These are phyloP conservation scores for Atethmia centrago DNA, from an alignment of 2,888 invertebrate species.

Conservation along the genomic window DNA sequence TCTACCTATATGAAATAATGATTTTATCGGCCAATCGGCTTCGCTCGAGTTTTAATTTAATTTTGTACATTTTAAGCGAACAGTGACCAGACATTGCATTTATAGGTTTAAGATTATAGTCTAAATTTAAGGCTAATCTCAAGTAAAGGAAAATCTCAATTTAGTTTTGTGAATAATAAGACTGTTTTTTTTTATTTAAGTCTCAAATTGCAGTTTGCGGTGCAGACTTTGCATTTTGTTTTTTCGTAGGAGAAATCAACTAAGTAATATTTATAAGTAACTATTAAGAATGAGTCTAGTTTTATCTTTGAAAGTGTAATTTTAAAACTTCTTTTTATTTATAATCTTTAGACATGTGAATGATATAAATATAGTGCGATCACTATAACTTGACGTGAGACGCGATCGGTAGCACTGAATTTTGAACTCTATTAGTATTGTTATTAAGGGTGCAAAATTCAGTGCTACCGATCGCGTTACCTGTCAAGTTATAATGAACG, in stretches of 20 bases:
- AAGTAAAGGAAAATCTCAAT: constrained; percentile 58
- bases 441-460: too few species aligned
- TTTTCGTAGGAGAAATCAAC: constrained; percentile 18
- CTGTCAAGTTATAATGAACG: too few species aligned
- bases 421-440: too few species aligned
- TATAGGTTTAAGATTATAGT: constrained; percentile 74
- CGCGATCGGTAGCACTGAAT: too few species aligned
- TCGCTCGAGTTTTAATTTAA: constrained; percentile 54
- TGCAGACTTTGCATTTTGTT: constrained; percentile 18
- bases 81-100: constrained; percentile 88
- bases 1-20: constrained; percentile 30
- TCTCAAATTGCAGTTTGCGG: constrained; percentile 15
- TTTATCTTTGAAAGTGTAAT: constrained; percentile 26
- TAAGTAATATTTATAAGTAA: constrained; percentile 26
- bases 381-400: too few species aligned
- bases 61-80: constrained; percentile 80
- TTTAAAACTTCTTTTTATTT: constrained; percentile 23
- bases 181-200: constrained; percentile 53
- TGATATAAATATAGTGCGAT: too few species aligned
- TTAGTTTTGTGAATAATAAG: constrained; percentile 59
- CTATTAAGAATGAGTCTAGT: constrained; percentile 20
- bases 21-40: constrained; percentile 33
- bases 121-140: constrained; percentile 45
- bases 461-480: too few species aligned
- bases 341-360: constrained; percentile 5